Evolutionary conservation across 2,888 invertebrate genomes (phyloP), one percentile per base, ranked within the genome.

Genomic region (Drosophila picticornis): DNA sequence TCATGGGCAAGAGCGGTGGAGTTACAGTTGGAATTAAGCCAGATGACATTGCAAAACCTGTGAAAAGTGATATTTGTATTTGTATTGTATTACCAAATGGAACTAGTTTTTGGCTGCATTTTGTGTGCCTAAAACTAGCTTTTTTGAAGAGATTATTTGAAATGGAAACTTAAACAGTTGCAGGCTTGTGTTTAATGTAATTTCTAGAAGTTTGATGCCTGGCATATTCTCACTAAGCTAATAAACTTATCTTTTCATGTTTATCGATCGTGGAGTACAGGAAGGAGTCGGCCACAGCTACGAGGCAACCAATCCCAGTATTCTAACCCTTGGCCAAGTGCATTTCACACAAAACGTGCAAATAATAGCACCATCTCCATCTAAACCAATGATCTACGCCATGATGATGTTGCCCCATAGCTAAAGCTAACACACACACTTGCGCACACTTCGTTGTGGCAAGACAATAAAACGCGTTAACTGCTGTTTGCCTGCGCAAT

Each of bases 281-380:
- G n/a, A 53, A 62, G 51, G 56, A 73, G 62, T 66, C 40, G 11
- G 38, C 25, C 36, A 38, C 31, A 16, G 56, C 43, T 2, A 22
- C 22, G 43, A 43, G 11, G 22, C 31, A n/a, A 31, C 62, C 61
- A 69, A 52, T 70, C 46, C 32, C 50, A 51, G 13, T 38, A 31
- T 51, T 36, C 59, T 51, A 73, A 65, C 53, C 52, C 68, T 62
- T 46, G 72, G 72, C 75, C 80, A 81, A 80, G 81, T 83, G 85
- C 82, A 82, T 88, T 91, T 92, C 91, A 88, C 91, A 91, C 92
- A 92, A 92, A 92, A 88, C 91, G 91, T 92, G 91, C 91, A 92
- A 92, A 92, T 92, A 92, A 92, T 92, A 92, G 91, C 91, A 92
- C 91, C 91, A 92, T 92, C 91, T 91, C 79, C 90, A 78, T 79